A percentile compares a stretch with the other conserved stretches of the same genome.
Conservation (phyloP, 1,140 invertebrate species). For the Arion vulgaris region DNA sequence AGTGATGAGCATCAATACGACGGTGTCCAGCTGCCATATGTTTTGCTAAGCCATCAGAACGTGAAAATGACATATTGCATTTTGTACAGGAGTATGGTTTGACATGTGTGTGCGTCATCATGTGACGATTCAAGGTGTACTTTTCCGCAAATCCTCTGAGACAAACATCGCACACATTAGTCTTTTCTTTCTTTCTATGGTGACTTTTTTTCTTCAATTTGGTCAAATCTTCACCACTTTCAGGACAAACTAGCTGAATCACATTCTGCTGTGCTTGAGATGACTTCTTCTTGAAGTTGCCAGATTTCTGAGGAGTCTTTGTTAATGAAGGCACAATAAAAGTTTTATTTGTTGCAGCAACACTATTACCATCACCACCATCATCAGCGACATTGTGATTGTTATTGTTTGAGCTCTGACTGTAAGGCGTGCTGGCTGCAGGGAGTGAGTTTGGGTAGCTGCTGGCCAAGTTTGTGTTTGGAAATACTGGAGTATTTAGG, state of each 20-base stretch:
- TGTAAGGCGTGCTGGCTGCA: neutral
- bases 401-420: neutral
- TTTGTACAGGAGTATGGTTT: constrained; percentile 34
- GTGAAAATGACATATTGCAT: constrained; percentile 40
- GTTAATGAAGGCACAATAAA: neutral
- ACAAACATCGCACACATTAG: constrained; percentile 35
- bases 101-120: constrained; percentile 36
- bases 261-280: neutral
- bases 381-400: too few species aligned
- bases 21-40: constrained; percentile 34
- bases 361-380: neutral
- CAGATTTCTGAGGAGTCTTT: neutral
- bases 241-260: neutral
- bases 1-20: constrained; percentile 39
- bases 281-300: constrained; percentile 10
- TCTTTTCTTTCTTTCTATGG: constrained; percentile 41
- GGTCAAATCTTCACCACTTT: neutral
- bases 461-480: constrained; percentile 31
- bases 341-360: neutral
- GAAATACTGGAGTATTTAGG: constrained; percentile 23
- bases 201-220: constrained; percentile 36
- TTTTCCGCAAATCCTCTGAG: constrained; percentile 34
- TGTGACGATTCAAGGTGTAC: constrained; percentile 37
- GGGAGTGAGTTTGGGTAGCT: constrained; percentile 14
- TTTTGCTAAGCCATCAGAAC: constrained; percentile 30